Evolutionary conservation across 2,113 vertebrate species (phyloP).

Genomic region (Clinocottus analis): DNA sequence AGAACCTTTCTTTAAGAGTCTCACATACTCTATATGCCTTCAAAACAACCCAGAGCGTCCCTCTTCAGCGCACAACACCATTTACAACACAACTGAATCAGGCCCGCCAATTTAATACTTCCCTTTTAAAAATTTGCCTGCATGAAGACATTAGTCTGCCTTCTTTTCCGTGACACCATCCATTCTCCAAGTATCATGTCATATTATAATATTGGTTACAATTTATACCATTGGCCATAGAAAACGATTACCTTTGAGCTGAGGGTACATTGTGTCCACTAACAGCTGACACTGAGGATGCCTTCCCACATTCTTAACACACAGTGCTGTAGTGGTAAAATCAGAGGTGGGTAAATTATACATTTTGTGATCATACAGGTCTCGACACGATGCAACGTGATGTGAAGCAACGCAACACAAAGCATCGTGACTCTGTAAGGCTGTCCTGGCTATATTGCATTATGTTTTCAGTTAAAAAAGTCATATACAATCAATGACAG

Average conservation of each 20-base stretch:
- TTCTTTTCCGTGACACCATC: not conserved
- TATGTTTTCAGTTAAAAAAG: no score
- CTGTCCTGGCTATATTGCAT: no score
- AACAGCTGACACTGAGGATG: not conserved
- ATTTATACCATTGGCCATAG: no score
- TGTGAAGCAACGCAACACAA: no score
- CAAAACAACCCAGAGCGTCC: constrained; percentile 35
- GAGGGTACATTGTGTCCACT: not conserved
- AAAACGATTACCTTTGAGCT: not conserved
- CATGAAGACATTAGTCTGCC: not conserved
- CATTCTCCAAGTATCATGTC: not conserved
- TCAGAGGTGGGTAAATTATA: no score
- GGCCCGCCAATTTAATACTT: not conserved
- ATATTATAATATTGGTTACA: not conserved
- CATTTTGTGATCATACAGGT: no score
- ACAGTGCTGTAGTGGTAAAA: no score
- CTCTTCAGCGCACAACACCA: constrained; percentile 12
- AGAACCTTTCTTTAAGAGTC: constrained; percentile 71
- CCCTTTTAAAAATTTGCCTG: constrained; percentile 15
- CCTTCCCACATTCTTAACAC: not conserved
- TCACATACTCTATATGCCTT: constrained; percentile 48
- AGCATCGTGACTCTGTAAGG: no score
- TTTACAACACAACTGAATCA: not conserved
- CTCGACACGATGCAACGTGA: no score
- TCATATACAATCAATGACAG: no score